A percentile compares a stretch with the other conserved stretches of the same genome.
phyloP scores from a whole-genome alignment of 1,140 invertebrate species.

The Phymastichus coffea region DNA sequence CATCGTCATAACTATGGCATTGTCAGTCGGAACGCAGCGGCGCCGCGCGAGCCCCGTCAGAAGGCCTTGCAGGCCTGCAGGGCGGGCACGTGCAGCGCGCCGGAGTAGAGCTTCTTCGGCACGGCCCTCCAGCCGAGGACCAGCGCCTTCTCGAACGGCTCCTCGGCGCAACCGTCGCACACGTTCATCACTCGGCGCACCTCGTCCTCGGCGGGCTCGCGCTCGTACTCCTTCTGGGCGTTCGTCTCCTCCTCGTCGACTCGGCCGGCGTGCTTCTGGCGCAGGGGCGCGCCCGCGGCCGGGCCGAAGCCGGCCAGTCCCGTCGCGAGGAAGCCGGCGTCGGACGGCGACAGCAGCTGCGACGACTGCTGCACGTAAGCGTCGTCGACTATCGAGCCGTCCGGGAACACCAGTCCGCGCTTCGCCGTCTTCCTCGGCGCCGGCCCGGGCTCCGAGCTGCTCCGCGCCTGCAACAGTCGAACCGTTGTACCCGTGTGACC shows the following conservation, averaged over 20 bases:
- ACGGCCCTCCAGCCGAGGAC: slow-evolving; percentile 73
- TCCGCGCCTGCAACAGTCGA: too few species aligned
- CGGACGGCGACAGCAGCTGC: slow-evolving; percentile 37
- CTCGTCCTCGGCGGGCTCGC: slow-evolving; percentile 80
- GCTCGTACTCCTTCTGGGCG: slow-evolving; percentile 61
- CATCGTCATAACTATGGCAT: too few species aligned
- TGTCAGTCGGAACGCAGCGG: too few species aligned
- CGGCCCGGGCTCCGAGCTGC: background rate
- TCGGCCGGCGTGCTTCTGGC: slow-evolving; percentile 48
- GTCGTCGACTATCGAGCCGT: slow-evolving; percentile 68
- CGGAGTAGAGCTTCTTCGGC: slow-evolving; percentile 72
- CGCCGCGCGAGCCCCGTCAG: too few species aligned
- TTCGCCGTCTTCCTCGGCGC: too few species aligned
- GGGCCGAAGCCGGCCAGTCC: slow-evolving; percentile 69
- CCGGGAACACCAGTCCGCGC: slow-evolving; percentile 64
- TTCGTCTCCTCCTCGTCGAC: slow-evolving; percentile 58
- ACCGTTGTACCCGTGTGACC: too few species aligned
- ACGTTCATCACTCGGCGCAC: slow-evolving; percentile 75
- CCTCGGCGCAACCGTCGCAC: slow-evolving; percentile 70
- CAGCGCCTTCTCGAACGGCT: slow-evolving; percentile 76
- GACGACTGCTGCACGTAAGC: slow-evolving; percentile 44
- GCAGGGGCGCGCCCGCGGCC: slow-evolving; percentile 39
- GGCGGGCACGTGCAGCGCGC: slow-evolving; percentile 68
- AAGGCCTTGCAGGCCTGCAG: slow-evolving; percentile 69
- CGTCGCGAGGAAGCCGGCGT: slow-evolving; percentile 50